Conservation (phyloP, 2,888 invertebrate species). For the Meiosimyza platycephala region DNA sequence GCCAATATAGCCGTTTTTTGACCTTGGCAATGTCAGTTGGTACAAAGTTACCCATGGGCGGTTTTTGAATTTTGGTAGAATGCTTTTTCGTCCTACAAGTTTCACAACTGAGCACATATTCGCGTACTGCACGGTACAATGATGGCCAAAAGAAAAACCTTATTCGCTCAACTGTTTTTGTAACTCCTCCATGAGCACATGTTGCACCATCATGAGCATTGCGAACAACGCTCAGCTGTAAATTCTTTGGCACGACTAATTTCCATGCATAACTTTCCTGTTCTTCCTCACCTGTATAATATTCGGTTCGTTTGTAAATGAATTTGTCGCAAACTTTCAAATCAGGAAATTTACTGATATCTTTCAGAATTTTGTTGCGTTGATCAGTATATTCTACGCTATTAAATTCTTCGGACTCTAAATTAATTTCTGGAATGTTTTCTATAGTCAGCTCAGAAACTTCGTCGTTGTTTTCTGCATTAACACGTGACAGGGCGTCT, state of each 20-base stretch:
- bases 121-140: background rate
- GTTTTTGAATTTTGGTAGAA: constrained; percentile 30
- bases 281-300: background rate
- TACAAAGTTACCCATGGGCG: constrained; percentile 30
- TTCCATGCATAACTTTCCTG: constrained; percentile 16
- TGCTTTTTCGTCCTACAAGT: constrained; percentile 28
- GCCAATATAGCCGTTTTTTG: constrained; percentile 20
- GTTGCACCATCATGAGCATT: constrained; percentile 11
- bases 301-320: background rate
- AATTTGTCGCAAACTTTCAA: background rate
- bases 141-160: constrained; percentile 11
- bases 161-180: background rate
- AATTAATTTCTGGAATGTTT: background rate
- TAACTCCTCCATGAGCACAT: constrained; percentile 33
- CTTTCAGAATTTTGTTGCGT: background rate
- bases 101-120: constrained; percentile 25
- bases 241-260: background rate
- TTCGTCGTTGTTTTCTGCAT: background rate
- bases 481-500: constrained; percentile 18
- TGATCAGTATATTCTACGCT: background rate
- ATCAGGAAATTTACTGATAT: background rate
- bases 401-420: background rate
- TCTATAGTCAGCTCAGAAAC: background rate
- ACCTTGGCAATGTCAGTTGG: constrained; percentile 21
- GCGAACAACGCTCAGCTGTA: background rate